Percentiles rank a stretch among this genome's conserved stretches.
Evolutionary conservation across 1,140 invertebrate genomes (phyloP).

Genomic region (Belonocnema kinseyi): DNA sequence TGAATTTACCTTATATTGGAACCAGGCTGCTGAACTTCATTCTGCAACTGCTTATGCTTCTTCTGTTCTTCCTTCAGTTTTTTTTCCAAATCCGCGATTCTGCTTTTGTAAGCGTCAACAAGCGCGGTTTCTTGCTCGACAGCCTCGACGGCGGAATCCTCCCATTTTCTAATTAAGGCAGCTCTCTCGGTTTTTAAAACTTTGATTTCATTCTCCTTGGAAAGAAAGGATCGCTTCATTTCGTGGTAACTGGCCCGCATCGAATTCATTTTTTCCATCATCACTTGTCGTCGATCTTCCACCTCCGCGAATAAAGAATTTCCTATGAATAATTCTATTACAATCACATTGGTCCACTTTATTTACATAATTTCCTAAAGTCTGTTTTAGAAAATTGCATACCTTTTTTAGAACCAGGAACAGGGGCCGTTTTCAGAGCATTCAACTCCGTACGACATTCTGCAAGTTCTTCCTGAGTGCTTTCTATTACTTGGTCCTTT

Average conservation of each 20-base stretch:
- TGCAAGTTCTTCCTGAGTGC: conserved; percentile 51
- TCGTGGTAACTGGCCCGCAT: conserved; percentile 70
- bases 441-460: conserved; percentile 55
- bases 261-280: conserved; percentile 65
- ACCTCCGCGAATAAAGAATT: conserved; percentile 78
- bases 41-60: conserved; percentile 45
- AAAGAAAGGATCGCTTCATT: conserved; percentile 67
- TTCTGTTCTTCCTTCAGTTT: conserved; percentile 58
- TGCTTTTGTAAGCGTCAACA: conserved; percentile 57
- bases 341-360: not conserved
- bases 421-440: conserved; percentile 52
- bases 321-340: conserved; percentile 53
- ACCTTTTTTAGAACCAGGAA: conserved; percentile 59
- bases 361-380: conserved; percentile 2
- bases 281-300: conserved; percentile 73
- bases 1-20: conserved; percentile 43
- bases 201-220: conserved; percentile 70
- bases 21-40: conserved; percentile 34
- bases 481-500: conserved; percentile 54
- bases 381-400: conserved; percentile 35
- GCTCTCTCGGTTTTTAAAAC: conserved; percentile 69
- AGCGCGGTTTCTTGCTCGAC: conserved; percentile 54
- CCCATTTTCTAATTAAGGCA: conserved; percentile 56
- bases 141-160: conserved; percentile 49
- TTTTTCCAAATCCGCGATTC: conserved; percentile 58